Conservation (phyloP, 2,888 invertebrate species). For the Pammene fasciana region DNA sequence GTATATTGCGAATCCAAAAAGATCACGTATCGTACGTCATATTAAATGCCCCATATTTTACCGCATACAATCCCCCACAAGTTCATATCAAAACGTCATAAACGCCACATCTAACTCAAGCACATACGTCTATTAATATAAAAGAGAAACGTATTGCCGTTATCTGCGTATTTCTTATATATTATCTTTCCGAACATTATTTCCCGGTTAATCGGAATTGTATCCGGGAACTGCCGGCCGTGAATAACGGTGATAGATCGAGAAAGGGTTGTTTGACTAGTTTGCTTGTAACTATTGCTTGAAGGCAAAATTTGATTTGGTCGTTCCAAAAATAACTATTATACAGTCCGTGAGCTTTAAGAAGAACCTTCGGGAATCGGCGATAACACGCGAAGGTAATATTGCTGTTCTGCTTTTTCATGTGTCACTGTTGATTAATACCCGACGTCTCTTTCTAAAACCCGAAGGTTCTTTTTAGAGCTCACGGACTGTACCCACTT, state of each 20-base stretch:
- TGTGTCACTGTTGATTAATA: too few relatives aligned
- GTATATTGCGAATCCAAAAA: neutral
- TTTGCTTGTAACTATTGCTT: slow-evolving; percentile 2
- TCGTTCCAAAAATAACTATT: too few relatives aligned
- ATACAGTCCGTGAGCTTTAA: too few relatives aligned
- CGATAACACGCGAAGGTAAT: too few relatives aligned
- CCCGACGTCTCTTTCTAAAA: too few relatives aligned
- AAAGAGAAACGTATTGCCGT: neutral
- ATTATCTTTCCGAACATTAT: slow-evolving; percentile 10
- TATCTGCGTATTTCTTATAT: slow-evolving; percentile 22
- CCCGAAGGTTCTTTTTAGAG: too few relatives aligned
- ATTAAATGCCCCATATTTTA: slow-evolving; percentile 20
- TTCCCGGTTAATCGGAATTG: slow-evolving; percentile 14
- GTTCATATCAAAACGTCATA: neutral
- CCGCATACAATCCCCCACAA: neutral
- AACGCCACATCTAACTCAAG: neutral
- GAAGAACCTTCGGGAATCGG: too few relatives aligned
- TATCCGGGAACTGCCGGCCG: slow-evolving; percentile 6
- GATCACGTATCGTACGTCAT: slow-evolving; percentile 21
- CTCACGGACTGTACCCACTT: too few relatives aligned
- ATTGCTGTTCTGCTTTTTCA: too few relatives aligned
- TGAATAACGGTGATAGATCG: slow-evolving; percentile 19
- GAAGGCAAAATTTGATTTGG: too few relatives aligned
- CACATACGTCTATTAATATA: neutral
- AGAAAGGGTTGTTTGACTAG: slow-evolving; percentile 8